These are phyloP conservation scores for Selenia dentaria DNA, from an alignment of 2,888 invertebrate species.

Conservation along the genomic window DNA sequence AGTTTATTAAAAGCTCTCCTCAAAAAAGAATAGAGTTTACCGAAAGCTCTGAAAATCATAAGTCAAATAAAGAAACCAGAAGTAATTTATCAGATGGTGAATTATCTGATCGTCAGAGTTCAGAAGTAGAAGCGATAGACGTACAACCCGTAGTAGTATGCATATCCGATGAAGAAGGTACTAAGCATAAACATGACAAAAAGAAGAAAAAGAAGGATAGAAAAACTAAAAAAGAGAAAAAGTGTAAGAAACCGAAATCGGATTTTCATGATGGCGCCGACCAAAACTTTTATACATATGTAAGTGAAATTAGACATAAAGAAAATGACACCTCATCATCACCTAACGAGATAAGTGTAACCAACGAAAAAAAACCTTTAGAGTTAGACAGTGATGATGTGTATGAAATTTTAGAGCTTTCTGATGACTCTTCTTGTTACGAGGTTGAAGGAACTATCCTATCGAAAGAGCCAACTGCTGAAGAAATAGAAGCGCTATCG, in stretches of 20 bases:
- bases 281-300: conserved; percentile 61
- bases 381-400: conserved; percentile 30
- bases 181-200: conserved; percentile 48
- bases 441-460: conserved; percentile 66
- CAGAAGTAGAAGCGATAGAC: conserved; percentile 63
- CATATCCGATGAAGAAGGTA: conserved; percentile 74
- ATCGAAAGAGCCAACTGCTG: conserved; percentile 73
- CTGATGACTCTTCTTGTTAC: conserved; percentile 67
- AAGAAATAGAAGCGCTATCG: conserved; percentile 73
- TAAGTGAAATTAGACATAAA: conserved; percentile 10
- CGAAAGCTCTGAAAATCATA: too few relatives aligned
- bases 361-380: conserved; percentile 7
- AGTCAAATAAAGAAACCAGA: conserved; percentile 3
- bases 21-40: too few relatives aligned
- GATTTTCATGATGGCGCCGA: conserved; percentile 67
- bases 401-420: conserved; percentile 65
- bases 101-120: conserved; percentile 60
- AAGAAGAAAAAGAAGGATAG: conserved; percentile 72
- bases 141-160: conserved; percentile 77
- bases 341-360: neutral
- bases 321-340: conserved; percentile 1
- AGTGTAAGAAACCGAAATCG: conserved; percentile 52
- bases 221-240: conserved; percentile 63
- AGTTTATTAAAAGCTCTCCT: neutral
- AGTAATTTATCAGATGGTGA: conserved; percentile 39